Evolutionary conservation across 1,140 invertebrate genomes (phyloP).

Genomic region (Nomia melanderi): DNA sequence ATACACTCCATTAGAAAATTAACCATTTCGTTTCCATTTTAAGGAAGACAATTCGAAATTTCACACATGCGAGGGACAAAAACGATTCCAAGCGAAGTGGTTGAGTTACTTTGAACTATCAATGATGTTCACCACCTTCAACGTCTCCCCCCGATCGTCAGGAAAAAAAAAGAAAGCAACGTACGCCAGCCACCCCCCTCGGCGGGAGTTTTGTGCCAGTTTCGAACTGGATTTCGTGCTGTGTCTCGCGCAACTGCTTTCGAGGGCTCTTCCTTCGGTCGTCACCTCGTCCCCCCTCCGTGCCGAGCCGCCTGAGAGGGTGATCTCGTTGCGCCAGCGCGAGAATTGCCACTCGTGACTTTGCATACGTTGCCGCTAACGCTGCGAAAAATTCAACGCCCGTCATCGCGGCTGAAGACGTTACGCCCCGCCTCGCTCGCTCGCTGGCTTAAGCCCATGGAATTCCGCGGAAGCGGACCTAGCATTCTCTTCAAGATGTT

Average conservation of each 20-base stretch:
- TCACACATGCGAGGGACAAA: too few species aligned
- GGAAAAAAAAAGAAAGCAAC: not conserved
- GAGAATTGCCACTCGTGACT: conserved; percentile 61
- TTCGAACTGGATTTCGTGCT: conserved; percentile 60
- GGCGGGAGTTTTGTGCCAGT: conserved; percentile 42
- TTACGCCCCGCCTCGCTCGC: not conserved
- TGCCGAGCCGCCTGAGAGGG: not conserved
- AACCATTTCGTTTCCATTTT: too few species aligned
- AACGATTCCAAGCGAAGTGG: too few species aligned
- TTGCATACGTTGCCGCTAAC: conserved; percentile 57
- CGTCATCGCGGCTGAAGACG: conserved; percentile 20
- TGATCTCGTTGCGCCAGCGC: conserved; percentile 54
- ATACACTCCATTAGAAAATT: too few species aligned
- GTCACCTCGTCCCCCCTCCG: conserved; percentile 3
- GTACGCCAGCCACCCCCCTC: conserved; percentile 11
- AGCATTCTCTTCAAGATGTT: too few species aligned
- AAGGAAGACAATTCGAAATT: too few species aligned
- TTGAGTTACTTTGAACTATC: too few species aligned
- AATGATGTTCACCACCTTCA: too few species aligned
- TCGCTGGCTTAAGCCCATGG: too few species aligned
- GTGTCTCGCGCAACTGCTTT: conserved; percentile 46
- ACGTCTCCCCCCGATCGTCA: too few species aligned
- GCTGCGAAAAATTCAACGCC: conserved; percentile 40
- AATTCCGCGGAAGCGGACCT: too few species aligned
- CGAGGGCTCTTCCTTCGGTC: conserved; percentile 36